Percentiles rank a stretch among this genome's conserved stretches.
phyloP scores from a whole-genome alignment of 2,888 invertebrate species.

The Drosophila helvetica region DNA sequence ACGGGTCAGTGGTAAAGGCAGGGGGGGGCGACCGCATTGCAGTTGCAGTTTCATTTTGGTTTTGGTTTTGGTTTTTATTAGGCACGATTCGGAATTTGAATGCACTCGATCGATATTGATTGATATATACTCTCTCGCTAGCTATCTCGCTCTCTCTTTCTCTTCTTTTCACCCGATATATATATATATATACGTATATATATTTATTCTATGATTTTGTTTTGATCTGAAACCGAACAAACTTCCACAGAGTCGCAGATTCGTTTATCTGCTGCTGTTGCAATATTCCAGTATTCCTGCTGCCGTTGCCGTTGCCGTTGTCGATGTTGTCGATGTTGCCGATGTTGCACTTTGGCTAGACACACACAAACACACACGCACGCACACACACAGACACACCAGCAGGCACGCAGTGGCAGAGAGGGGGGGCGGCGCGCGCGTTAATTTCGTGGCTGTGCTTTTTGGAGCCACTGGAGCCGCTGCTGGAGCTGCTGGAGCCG shows the following conservation, averaged over 20 bases:
- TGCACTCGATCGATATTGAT: constrained; percentile 60
- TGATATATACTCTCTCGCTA: constrained; percentile 36
- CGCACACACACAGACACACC: constrained; percentile 19
- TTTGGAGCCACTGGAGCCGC: constrained; percentile 10
- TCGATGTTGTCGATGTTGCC: constrained; percentile 1
- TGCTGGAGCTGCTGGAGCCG: constrained; percentile 6
- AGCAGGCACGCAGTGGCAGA: constrained; percentile 6
- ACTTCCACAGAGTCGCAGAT: constrained; percentile 43
- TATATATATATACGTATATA: constrained; percentile 18
- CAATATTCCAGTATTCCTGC: constrained; percentile 53
- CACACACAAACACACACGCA: constrained; percentile 30
- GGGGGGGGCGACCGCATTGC: constrained; percentile 31
- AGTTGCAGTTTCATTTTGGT: constrained; percentile 50
- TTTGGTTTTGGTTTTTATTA: constrained; percentile 46
- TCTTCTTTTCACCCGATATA: neutral
- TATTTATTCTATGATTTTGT: constrained; percentile 39
- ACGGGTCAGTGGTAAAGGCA: constrained; percentile 30
- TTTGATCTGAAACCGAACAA: constrained; percentile 69
- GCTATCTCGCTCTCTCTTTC: constrained; percentile 14
- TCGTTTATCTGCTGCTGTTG: constrained; percentile 54
- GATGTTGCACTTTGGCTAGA: constrained; percentile 6
- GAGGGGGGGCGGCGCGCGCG: constrained; percentile 4
- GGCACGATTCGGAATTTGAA: constrained; percentile 77
- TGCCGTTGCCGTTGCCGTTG: constrained; percentile 13
- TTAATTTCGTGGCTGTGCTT: constrained; percentile 22